phyloP scores from a whole-genome alignment of 2,888 invertebrate genomes.

The Ecliptopera silaceata region DNA sequence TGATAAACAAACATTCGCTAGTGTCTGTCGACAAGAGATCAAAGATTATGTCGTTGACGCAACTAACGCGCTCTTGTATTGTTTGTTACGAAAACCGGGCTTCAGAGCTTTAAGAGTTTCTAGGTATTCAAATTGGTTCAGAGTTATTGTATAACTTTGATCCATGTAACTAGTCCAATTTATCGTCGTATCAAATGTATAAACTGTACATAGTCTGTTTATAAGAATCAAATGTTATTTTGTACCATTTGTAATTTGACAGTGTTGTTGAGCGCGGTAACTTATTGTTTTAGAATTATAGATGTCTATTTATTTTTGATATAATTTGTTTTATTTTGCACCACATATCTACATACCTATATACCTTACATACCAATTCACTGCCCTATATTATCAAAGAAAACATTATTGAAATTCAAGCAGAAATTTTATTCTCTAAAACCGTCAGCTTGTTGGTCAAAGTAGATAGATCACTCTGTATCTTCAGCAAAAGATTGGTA shows the following conservation, averaged over 20 bases:
- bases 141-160: conserved; percentile 20
- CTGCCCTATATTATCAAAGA: too few relatives aligned
- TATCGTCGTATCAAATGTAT: conserved; percentile 38
- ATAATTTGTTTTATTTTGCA: conserved; percentile 3
- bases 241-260: conserved; percentile 27
- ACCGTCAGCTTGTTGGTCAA: conserved; percentile 63
- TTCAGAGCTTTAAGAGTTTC: background rate
- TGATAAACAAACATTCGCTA: too few relatives aligned
- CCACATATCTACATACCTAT: background rate
- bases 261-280: conserved; percentile 13
- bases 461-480: conserved; percentile 66
- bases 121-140: conserved; percentile 19
- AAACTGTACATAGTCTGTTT: conserved; percentile 39
- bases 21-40: too few relatives aligned
- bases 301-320: conserved; percentile 36
- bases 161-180: conserved; percentile 41
- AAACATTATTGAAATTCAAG: conserved; percentile 1
- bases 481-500: conserved; percentile 64
- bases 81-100: too few relatives aligned
- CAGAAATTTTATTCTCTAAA: conserved; percentile 61
- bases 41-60: too few relatives aligned
- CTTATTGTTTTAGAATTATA: conserved; percentile 33
- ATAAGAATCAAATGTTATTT: conserved; percentile 42
- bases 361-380: background rate
- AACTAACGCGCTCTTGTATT: too few relatives aligned